phyloP scores from a whole-genome alignment of 2,113 vertebrate genomes.

The Leptosomus discolor region DNA sequence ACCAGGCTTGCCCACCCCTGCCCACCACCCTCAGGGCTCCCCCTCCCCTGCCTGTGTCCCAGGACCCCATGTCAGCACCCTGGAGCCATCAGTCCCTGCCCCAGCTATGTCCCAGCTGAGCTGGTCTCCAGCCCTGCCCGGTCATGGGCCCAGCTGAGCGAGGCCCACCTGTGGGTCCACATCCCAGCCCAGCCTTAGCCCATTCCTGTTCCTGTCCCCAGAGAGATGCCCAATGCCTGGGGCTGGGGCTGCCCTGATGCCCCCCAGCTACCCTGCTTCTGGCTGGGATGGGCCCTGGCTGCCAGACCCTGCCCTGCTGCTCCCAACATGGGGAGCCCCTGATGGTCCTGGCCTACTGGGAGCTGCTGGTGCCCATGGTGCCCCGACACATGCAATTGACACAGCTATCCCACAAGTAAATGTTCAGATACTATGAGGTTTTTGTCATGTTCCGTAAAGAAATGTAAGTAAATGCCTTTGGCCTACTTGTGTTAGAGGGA shows the following conservation, averaged over 20 bases:
- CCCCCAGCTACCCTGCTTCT: fast-evolving
- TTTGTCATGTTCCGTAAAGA: background rate
- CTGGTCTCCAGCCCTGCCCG: fast-evolving
- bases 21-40: background rate
- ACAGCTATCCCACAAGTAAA: background rate
- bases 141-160: fast-evolving
- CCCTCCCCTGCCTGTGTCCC: fast-evolving
- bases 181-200: background rate
- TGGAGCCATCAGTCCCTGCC: too few species aligned
- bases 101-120: background rate
- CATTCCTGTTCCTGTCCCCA: background rate
- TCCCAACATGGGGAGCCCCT: background rate
- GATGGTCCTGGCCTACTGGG: too few species aligned
- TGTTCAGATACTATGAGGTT: background rate
- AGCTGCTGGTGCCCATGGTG: background rate
- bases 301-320: background rate
- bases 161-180: background rate
- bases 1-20: background rate
- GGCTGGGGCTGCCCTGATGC: fast-evolving
- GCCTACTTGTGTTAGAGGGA: background rate
- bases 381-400: background rate
- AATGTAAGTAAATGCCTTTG: background rate
- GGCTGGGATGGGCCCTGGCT: background rate
- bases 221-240: fast-evolving
- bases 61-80: background rate